Evolutionary conservation across 2,113 vertebrate species (phyloP).

Genomic region (Salvelinus fontinalis): DNA sequence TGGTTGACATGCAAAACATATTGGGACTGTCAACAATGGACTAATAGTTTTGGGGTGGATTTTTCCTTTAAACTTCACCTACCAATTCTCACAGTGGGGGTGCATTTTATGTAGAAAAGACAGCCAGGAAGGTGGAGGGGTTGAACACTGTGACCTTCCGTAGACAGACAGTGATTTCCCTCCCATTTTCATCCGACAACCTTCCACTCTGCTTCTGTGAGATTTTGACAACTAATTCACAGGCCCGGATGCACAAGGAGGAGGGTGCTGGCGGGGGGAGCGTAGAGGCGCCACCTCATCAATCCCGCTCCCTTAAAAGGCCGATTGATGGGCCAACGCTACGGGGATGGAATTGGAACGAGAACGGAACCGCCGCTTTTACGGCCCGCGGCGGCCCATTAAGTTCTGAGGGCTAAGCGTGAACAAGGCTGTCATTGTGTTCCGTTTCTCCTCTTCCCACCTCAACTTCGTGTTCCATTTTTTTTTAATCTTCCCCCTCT

Average conservation of each 20-base stretch:
- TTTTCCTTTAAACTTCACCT: no score
- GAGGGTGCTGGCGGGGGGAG: not conserved
- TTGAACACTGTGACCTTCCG: conserved; percentile 5
- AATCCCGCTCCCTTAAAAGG: conserved; percentile 22
- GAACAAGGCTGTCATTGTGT: conserved; percentile 45
- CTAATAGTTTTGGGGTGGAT: no score
- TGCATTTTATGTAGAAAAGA: conserved; percentile 23
- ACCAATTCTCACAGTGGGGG: not conserved
- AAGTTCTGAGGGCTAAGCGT: not conserved
- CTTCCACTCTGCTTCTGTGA: not conserved
- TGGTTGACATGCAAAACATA: no score
- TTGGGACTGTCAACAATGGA: no score
- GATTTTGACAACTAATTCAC: conserved; percentile 53
- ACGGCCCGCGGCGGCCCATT: conserved; percentile 24
- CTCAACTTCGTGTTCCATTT: not conserved
- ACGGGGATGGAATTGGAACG: conserved; percentile 3
- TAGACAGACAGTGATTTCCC: conserved; percentile 23
- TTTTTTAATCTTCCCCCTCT: not conserved
- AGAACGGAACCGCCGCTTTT: conserved; percentile 21
- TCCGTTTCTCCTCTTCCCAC: conserved; percentile 11
- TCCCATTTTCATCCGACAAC: conserved; percentile 21
- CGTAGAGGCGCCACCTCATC: conserved; percentile 28
- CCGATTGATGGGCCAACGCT: conserved; percentile 40
- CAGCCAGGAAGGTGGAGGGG: not conserved
- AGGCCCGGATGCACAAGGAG: conserved; percentile 5